Percentiles rank a stretch among this genome's conserved stretches.
Evolutionary conservation across 2,888 invertebrate genomes (phyloP).

Genomic region (Pachydiplax longipennis): DNA sequence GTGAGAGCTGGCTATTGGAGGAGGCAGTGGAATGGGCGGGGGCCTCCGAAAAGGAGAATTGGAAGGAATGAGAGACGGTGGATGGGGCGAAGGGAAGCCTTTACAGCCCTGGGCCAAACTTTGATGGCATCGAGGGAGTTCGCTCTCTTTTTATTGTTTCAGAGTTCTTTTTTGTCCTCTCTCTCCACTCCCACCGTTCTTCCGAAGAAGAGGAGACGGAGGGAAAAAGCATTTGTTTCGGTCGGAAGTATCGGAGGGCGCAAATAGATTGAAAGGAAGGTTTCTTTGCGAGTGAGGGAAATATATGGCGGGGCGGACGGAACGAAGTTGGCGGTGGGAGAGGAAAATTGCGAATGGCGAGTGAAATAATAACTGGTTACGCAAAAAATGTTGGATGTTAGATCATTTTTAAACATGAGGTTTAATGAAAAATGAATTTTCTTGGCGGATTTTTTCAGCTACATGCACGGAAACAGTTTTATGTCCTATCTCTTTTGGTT

Average conservation of each 20-base stretch:
- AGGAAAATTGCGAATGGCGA: not conserved
- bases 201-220: not conserved
- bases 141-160: slow-evolving; percentile 37
- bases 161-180: slow-evolving; percentile 18
- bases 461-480: no score
- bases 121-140: slow-evolving; percentile 22
- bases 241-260: not conserved
- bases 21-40: slow-evolving; percentile 24
- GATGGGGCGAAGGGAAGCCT: not conserved
- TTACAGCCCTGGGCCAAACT: slow-evolving; percentile 16
- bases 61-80: not conserved
- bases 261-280: not conserved
- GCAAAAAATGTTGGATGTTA: no score
- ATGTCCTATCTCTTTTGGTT: no score
- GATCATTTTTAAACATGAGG: no score
- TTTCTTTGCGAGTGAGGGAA: not conserved
- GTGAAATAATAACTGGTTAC: no score
- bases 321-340: not conserved
- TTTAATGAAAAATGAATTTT: no score
- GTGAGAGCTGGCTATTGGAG: slow-evolving; percentile 39
- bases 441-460: no score
- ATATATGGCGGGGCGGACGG: not conserved
- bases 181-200: not conserved
- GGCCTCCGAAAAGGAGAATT: not conserved
- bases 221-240: not conserved